Base-by-base conservation (phyloP, 2,888 invertebrate species). In the Drosophila vallismaia region DNA sequence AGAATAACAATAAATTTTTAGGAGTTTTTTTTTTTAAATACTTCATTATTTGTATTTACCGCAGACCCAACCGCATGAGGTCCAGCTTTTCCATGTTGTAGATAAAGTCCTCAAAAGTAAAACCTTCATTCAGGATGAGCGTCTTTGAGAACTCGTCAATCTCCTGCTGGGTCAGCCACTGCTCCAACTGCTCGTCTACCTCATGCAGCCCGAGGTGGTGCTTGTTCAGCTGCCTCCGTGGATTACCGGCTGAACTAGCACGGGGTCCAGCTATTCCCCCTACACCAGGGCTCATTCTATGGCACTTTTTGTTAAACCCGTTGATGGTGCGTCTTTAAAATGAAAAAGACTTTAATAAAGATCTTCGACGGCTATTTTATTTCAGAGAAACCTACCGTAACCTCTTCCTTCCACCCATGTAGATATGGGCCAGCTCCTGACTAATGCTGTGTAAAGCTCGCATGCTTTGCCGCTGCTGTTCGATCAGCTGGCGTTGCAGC, bases 61-160 rank as follows among this genome's bases (percentile, higher is more conserved):
- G 95, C 63, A 98, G 93, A 54, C 95, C 94, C 60, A 98, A 92
- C 83, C 94, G 94, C 57, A 95, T 93, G 56, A 99, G 92, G 91
- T 99, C 98, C 54, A 97, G 95, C 78, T 97, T 93, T 14, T 95
- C 95, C 81, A 97, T 94, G 82, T 96, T 94, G 71, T 94, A 94
- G 70, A 98, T 91, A 54, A 99, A 92, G 91, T 98, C 97, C 29
- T 94, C 93, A 71, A 97, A 93, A 0, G 95, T 94, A 90, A 95
- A 98, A 74, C 95, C 95, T 90, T 98, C 96, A 26, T 92, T 91
- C 2, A 94, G 90, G 78, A 98, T 94, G 86, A 94, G 94, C 46
- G 93, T 93, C 56, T 95, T 94, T 5, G 95, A 94, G 19, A 92
- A 91, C 14, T 94, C 92, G 80, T 96, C 95, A 44, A 97, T 92